Percentiles rank a stretch among this genome's conserved stretches.
Evolutionary conservation across 2,888 invertebrate species (phyloP).

Genomic region (Nomada hirtipes): DNA sequence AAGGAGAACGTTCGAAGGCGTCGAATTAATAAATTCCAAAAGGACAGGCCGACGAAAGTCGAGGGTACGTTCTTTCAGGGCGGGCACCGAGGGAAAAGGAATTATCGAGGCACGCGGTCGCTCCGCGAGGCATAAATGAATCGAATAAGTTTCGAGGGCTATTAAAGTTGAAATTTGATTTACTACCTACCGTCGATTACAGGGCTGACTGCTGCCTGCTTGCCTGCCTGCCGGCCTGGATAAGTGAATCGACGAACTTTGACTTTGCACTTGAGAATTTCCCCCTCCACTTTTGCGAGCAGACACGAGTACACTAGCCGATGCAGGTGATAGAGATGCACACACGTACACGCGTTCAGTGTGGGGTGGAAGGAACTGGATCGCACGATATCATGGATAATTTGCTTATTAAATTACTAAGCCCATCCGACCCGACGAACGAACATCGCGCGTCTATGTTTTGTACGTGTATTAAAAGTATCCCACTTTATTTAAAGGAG

Average conservation of each 20-base stretch:
- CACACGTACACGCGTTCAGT: not conserved
- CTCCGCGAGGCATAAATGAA: slow-evolving; percentile 69
- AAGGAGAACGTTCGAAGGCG: not conserved
- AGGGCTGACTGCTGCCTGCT: slow-evolving; percentile 52
- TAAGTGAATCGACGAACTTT: slow-evolving; percentile 71
- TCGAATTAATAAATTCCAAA: slow-evolving; percentile 19
- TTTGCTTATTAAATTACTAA: slow-evolving; percentile 20
- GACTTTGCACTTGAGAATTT: slow-evolving; percentile 60
- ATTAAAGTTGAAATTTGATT: slow-evolving; percentile 75
- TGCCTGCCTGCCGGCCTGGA: slow-evolving; percentile 43
- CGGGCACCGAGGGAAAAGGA: slow-evolving; percentile 20
- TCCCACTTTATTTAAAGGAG: too few relatives aligned
- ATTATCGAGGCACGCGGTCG: slow-evolving; percentile 63
- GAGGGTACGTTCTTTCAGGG: slow-evolving; percentile 4
- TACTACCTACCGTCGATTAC: slow-evolving; percentile 68
- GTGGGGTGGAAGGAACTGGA: not conserved
- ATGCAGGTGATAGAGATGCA: not conserved
- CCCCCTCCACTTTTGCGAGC: not conserved
- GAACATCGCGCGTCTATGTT: too few relatives aligned
- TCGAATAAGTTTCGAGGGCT: slow-evolving; percentile 74
- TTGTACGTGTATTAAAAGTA: too few relatives aligned
- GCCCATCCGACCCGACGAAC: too few relatives aligned
- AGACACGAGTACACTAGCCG: slow-evolving; percentile 34
- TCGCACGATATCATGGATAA: slow-evolving; percentile 23
- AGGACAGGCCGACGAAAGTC: not conserved